Percentiles rank a stretch among this genome's conserved stretches.
phyloP scores from a whole-genome alignment of 1,140 invertebrate species.

The Penaeus indicus region DNA sequence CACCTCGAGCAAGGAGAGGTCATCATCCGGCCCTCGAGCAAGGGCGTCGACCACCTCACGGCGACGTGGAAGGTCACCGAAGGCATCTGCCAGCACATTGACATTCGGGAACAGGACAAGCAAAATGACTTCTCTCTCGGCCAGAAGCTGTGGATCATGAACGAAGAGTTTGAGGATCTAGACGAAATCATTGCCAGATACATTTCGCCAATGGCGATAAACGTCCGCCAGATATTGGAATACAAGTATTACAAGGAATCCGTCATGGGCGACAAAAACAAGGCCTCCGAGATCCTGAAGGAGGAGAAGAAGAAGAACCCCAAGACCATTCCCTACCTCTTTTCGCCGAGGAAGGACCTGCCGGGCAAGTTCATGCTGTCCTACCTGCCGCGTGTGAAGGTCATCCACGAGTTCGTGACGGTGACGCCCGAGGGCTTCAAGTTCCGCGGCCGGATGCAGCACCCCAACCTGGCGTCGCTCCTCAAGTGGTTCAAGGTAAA shows the following conservation, averaged over 20 bases:
- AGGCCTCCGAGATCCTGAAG: constrained; percentile 87
- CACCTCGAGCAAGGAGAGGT: constrained; percentile 97
- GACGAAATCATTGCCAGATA: constrained; percentile 98
- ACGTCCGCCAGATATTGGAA: constrained; percentile 88
- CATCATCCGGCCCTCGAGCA: constrained; percentile 95
- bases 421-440: constrained; percentile 93
- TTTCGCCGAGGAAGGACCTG: constrained; percentile 81
- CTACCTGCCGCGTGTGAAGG: constrained; percentile 88
- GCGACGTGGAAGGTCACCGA: constrained; percentile 99
- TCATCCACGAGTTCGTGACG: constrained; percentile 91
- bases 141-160: constrained; percentile 87
- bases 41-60: constrained; percentile 94
- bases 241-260: constrained; percentile 78
- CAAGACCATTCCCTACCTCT: constrained; percentile 90
- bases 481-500: constrained; percentile 99
- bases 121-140: constrained; percentile 97
- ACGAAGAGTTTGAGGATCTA: constrained; percentile 95
- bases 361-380: constrained; percentile 96
- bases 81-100: constrained; percentile 95
- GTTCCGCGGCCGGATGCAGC: constrained; percentile 88
- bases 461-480: constrained; percentile 85
- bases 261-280: constrained; percentile 75
- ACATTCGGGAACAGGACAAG: constrained; percentile 95
- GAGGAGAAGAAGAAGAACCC: constrained; percentile 89
- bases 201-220: constrained; percentile 95